Conservation (phyloP, 2,113 vertebrate species). For the Origma solitaria region DNA sequence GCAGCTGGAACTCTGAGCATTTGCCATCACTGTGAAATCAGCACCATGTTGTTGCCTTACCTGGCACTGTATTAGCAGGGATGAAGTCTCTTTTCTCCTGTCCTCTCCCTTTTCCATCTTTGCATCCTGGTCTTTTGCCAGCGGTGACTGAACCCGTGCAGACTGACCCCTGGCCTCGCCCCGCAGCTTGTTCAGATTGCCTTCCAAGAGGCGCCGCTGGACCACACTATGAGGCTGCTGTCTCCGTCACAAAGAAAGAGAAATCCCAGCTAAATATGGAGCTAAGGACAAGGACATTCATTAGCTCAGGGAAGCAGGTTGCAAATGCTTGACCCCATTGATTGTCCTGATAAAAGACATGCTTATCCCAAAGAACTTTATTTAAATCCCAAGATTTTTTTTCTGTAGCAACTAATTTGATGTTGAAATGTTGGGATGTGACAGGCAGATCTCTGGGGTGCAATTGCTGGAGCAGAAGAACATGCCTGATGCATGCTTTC, state of each 20-base stretch:
- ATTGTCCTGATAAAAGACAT: not conserved
- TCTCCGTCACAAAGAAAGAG: conserved; percentile 45
- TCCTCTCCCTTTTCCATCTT: conserved; percentile 68
- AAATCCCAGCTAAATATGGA: not conserved
- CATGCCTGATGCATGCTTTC: not conserved
- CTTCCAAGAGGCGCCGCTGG: conserved; percentile 87
- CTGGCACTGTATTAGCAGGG: conserved; percentile 85
- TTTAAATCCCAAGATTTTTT: not conserved
- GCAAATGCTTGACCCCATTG: not conserved
- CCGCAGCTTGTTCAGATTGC: conserved; percentile 77
- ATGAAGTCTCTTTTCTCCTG: conserved; percentile 71
- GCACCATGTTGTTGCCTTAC: conserved; percentile 60
- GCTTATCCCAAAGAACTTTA: not conserved
- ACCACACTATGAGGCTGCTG: conserved; percentile 92
- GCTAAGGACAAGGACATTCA: not conserved
- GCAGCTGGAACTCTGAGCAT: not conserved
- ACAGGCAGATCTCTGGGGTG: not conserved
- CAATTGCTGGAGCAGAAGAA: not conserved
- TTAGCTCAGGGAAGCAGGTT: not conserved
- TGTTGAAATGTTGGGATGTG: not conserved
- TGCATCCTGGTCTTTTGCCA: conserved; percentile 70
- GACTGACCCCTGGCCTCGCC: conserved; percentile 65
- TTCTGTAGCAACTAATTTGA: not conserved
- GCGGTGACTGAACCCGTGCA: conserved; percentile 70
- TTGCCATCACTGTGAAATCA: not conserved